Base-by-base conservation (phyloP, 2,797 vertebrate genomes). In the Gobionotothen gibberifrons region DNA sequence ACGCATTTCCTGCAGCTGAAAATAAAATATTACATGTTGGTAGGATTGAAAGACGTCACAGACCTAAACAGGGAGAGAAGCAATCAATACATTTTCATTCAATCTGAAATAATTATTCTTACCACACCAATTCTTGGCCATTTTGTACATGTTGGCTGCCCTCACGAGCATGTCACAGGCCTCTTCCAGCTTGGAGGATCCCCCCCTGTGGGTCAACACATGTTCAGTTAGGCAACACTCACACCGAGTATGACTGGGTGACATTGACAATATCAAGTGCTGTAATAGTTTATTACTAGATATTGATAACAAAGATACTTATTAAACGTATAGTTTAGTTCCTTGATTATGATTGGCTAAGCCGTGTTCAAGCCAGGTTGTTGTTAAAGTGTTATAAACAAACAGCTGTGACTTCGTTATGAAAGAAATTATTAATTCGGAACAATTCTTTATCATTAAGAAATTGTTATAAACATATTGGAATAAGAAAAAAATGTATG, bases 111-210 rank as follows among this genome's bases (percentile, higher is more conserved):
- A 22, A 51, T 29, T 3, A 19, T 68, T 59, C 95, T 19, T 93
- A 98, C 97, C 97, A 70, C 96, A 98, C 97, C 97, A 98, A 72
- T 98, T 98, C 81, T 98, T 98, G 85, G 96, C 97, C 97, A 98
- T 98, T 89, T 98, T 98, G 92, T 94, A 98, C 96, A 97, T 97
- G 87, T 98, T 98, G 17, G 96, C 97, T 0, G 97, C 97, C 56
- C 97, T 94, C 62, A 94, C 95, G 7, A 97, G 98, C 82, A 97
- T 91, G 63, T 98, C 97, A 10, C 97, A 98, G 8, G 97, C 97
- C 83, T 98, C 97, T 87, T 98, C 97, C 69, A 95, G 75, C 88
- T 97, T 97, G 53, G 97, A 97, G 9, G 97, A 97, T 43, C 97
- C 94, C 65, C 97, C 94, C 65, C 97, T 98, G 81, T 22, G 9